Evolutionary conservation across 2,888 invertebrate genomes (phyloP), one percentile per base, ranked within the genome.

Genomic region (Eupithecia subfuscata): DNA sequence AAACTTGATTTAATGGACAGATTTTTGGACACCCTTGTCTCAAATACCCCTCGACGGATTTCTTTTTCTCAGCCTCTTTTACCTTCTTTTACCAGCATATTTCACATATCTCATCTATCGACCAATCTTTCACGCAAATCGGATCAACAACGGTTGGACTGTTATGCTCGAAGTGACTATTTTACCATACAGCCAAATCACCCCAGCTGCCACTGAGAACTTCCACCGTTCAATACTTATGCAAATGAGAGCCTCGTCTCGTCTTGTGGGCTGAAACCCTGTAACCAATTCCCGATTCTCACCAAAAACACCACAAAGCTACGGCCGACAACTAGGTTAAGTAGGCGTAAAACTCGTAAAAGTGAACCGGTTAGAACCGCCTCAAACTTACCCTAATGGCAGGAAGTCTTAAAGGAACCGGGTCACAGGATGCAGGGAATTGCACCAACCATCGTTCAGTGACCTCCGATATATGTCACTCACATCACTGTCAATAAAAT

Each of bases 351-450:
- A 30, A 64, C 18, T 34, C 60, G 22, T 64, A 64, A 34, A 56
- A 64, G 64, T 71, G 34, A 73, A 70, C 71, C 64, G 37, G 60
- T 75, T 70, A 16, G 40, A 63, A 63, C 73, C 68, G 60, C 22
- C 16, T 45, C 8, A 7, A 71, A 43, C 16, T 67, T 18, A 67
- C 16, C 67, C 37, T 70, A 70, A 67, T 68, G 72, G 40, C 74
- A 72, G 77, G 74, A 75, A 30, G 73, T 68, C 65, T 64, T 52
- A 34, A 74, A 71, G 48, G 76, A 77, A 77, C 72, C 43, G 34
- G 77, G 72, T 34, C 74, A 70, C 77, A 74, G 77, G 77, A 77
- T 73, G 70, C 43, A 70, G 63, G 63, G 76, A 74, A 77, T 75
- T 77, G 77, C 74, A 73, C 8, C 56, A 56, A 69, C 25, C 60